phyloP scores from a whole-genome alignment of 2,113 vertebrate species.

The chimpanzee (Pan troglodytes) region DNA sequence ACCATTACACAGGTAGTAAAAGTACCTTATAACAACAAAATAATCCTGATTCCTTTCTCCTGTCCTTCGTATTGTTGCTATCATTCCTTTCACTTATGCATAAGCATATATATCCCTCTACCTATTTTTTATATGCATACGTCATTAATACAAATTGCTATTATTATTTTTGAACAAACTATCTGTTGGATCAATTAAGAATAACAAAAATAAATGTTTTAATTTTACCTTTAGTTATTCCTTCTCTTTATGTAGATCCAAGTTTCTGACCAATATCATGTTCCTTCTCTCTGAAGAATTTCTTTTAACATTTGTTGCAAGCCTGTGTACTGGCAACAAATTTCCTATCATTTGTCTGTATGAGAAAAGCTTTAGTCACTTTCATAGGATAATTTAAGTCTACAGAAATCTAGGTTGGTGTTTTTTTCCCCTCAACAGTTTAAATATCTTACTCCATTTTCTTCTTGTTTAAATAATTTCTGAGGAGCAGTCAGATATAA shows the following conservation, averaged over 20 bases:
- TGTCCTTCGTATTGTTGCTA: background rate
- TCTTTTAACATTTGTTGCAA: background rate
- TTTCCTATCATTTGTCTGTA: background rate
- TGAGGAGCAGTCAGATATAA: background rate
- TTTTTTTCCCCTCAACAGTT: background rate
- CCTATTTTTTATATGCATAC: background rate
- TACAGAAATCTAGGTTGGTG: background rate
- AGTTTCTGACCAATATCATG: background rate
- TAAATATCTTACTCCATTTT: background rate
- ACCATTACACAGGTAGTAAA: background rate
- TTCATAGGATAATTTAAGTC: background rate
- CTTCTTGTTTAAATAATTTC: background rate
- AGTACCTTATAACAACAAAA: background rate
- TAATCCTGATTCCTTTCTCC: background rate
- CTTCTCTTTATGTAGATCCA: background rate
- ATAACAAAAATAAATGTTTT: background rate
- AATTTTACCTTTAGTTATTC: background rate
- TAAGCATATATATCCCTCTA: background rate
- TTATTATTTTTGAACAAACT: background rate
- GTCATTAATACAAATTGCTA: background rate
- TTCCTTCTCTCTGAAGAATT: background rate
- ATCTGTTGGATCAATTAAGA: background rate
- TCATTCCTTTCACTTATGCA: background rate
- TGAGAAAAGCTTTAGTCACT: background rate
- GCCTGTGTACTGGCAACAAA: background rate